Conservation (phyloP, 2,797 vertebrate genomes). For the Anolis apletophallus region DNA sequence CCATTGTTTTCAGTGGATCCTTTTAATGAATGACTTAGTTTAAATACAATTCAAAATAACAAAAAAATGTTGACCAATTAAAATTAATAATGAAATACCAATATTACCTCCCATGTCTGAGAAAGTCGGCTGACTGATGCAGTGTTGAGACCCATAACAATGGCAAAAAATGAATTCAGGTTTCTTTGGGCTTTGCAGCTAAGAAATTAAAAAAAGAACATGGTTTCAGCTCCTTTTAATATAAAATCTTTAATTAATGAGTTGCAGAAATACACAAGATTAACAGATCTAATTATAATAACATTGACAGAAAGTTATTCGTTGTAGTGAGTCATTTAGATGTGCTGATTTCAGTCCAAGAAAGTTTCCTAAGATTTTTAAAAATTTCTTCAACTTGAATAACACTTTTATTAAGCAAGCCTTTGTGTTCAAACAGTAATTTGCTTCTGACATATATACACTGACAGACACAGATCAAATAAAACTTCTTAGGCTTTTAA, state of each 20-base stretch:
- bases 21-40: background rate
- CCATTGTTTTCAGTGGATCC: too few relatives aligned
- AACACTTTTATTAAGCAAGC: slow-evolving; percentile 26
- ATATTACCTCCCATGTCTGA: slow-evolving; percentile 95
- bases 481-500: too few relatives aligned
- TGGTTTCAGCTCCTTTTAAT: slow-evolving; percentile 37
- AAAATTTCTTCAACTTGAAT: slow-evolving; percentile 36
- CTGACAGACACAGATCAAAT: too few relatives aligned
- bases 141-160: slow-evolving; percentile 97
- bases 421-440: slow-evolving; percentile 52
- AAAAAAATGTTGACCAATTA: slow-evolving; percentile 12
- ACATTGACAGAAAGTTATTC: slow-evolving; percentile 55
- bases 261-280: slow-evolving; percentile 48
- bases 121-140: slow-evolving; percentile 92
- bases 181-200: slow-evolving; percentile 97
- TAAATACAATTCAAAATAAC: background rate
- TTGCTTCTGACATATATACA: slow-evolving; percentile 12
- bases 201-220: slow-evolving; percentile 49
- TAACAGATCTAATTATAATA: slow-evolving; percentile 50
- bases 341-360: too few relatives aligned
- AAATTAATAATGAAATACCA: slow-evolving; percentile 26
- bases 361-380: background rate
- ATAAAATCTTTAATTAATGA: slow-evolving; percentile 40
- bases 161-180: slow-evolving; percentile 95
- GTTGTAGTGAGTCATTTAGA: slow-evolving; percentile 38